Conservation (phyloP, 2,797 vertebrate species). For the Champsocephalus esox region DNA sequence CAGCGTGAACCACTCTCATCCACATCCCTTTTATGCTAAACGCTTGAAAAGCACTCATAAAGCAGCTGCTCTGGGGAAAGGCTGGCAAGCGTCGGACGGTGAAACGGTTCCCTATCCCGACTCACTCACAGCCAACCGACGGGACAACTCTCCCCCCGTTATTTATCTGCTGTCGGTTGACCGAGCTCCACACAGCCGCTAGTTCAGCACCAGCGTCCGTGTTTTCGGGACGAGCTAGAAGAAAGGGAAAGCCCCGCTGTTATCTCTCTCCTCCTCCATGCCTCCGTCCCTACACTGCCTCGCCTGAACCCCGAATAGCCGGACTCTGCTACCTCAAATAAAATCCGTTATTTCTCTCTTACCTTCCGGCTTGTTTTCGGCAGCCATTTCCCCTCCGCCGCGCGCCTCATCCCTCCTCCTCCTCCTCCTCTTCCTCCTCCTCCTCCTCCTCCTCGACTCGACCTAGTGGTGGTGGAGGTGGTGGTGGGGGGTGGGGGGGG, state of each 20-base stretch:
- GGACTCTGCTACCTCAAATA: constrained; percentile 68
- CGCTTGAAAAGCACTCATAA: constrained; percentile 52
- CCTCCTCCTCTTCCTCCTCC: constrained; percentile 87
- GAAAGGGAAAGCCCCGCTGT: constrained; percentile 71
- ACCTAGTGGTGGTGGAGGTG: constrained; percentile 84
- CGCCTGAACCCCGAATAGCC: constrained; percentile 52
- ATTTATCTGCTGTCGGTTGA: constrained; percentile 72
- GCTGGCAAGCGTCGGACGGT: constrained; percentile 41
- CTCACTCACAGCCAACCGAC: constrained; percentile 49
- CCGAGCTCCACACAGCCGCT: constrained; percentile 70
- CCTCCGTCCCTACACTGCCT: constrained; percentile 55
- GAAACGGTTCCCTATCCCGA: constrained; percentile 52
- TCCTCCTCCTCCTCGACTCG: constrained; percentile 92
- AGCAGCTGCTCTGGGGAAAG: constrained; percentile 45
- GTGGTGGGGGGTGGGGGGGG: constrained; percentile 58
- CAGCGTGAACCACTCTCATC: constrained; percentile 77
- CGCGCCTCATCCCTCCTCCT: constrained; percentile 98
- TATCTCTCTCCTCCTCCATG: constrained; percentile 51
- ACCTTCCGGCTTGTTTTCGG: constrained; percentile 99
- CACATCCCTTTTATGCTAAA: constrained; percentile 61
- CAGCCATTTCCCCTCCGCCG: constrained; percentile 98
- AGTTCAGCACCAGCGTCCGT: constrained; percentile 81
- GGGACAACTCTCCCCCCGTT: constrained; percentile 72
- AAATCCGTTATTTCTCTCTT: constrained; percentile 86
- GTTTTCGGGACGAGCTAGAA: constrained; percentile 77